phyloP scores from a whole-genome alignment of 2,888 invertebrate species.

The Gonocerus acuteangulatus region DNA sequence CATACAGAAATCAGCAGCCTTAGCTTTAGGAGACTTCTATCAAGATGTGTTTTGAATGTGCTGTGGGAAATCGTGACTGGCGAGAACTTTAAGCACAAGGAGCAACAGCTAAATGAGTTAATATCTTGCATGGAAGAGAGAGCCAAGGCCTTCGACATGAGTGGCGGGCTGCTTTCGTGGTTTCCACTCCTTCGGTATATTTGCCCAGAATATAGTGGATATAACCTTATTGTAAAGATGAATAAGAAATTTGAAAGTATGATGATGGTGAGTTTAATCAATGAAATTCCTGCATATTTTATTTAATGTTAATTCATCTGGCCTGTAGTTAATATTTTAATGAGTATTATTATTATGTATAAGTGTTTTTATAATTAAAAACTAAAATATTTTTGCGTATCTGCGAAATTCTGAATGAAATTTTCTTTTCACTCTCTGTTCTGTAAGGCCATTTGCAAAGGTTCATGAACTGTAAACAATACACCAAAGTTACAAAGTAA shows the following conservation, averaged over 20 bases:
- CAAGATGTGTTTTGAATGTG: conserved; percentile 56
- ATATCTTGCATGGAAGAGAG: conserved; percentile 48
- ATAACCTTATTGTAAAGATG: conserved; percentile 48
- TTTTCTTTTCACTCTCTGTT: no score
- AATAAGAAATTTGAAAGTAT: conserved; percentile 28
- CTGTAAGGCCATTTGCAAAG: no score
- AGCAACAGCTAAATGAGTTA: conserved; percentile 45
- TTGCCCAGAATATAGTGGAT: conserved; percentile 55
- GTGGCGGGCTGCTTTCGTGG: conserved; percentile 52
- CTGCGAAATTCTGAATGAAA: no score
- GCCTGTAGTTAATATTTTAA: not conserved
- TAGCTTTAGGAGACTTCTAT: conserved; percentile 42
- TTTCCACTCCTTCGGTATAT: conserved; percentile 57
- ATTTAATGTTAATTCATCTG: not conserved
- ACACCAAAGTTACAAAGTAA: no score
- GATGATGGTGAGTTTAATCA: conserved; percentile 24
- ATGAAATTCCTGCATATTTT: not conserved
- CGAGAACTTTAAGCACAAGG: conserved; percentile 45
- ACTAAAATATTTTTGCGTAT: not conserved
- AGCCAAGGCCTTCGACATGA: conserved; percentile 51
- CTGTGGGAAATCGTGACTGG: conserved; percentile 56
- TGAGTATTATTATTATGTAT: no score
- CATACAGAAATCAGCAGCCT: not conserved
- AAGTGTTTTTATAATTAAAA: not conserved
- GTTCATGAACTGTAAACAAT: no score